These are phyloP conservation scores for Miniopterus natalensis DNA, from an alignment of 2,113 vertebrate species.

Conservation along the genomic window DNA sequence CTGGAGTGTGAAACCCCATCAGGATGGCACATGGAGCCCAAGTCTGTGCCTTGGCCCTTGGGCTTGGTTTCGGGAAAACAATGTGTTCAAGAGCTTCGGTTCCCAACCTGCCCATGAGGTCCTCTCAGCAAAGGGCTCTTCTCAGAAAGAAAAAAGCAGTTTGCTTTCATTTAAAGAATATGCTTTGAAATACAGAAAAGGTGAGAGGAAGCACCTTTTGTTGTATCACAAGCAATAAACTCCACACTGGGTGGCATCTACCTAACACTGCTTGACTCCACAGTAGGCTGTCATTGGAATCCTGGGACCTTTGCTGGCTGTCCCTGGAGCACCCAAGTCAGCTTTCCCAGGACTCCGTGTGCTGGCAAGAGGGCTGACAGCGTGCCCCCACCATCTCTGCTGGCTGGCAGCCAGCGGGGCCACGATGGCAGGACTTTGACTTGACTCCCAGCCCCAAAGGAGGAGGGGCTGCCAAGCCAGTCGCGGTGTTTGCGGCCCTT, in stretches of 20 bases:
- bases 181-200: constrained; percentile 42
- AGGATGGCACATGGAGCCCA: not conserved
- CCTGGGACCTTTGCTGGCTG: not conserved
- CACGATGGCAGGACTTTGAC: not conserved
- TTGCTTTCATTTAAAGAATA: constrained; percentile 22
- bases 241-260: not conserved
- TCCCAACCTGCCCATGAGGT: not conserved
- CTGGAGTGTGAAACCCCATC: not conserved
- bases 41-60: constrained; percentile 36
- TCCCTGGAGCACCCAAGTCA: not conserved
- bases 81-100: constrained; percentile 3
- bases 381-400: not conserved
- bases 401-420: not conserved
- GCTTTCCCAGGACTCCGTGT: not conserved
- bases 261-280: not conserved
- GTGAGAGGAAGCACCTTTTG: constrained; percentile 46
- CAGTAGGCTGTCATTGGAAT: not conserved
- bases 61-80: not conserved
- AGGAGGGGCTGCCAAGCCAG: constrained; percentile 81
- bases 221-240: constrained; percentile 78
- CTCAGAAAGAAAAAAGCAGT: constrained; percentile 1
- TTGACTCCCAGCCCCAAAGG: constrained; percentile 70
- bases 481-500: constrained; percentile 82
- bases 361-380: not conserved
- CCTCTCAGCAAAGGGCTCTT: constrained; percentile 53